Evolutionary conservation across 2,797 vertebrate genomes (phyloP).

Genomic region (Cephalopachus bancanus): DNA sequence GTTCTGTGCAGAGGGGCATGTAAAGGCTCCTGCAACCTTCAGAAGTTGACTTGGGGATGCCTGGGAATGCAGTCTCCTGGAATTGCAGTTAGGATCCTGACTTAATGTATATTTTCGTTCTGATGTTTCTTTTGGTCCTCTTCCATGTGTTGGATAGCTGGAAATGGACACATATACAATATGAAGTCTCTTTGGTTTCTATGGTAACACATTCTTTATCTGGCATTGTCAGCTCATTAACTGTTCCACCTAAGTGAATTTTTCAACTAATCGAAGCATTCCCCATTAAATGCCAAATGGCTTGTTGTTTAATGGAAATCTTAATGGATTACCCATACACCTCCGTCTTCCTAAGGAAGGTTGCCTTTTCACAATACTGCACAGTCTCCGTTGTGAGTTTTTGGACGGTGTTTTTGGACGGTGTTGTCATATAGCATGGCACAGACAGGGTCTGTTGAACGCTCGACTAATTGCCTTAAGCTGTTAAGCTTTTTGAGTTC

Average conservation of each 20-base stretch:
- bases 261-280: slow-evolving; percentile 42
- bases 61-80: slow-evolving; percentile 64
- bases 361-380: background rate
- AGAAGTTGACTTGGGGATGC: slow-evolving; percentile 68
- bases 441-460: background rate
- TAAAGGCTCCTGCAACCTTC: slow-evolving; percentile 42
- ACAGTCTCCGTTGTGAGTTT: background rate
- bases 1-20: slow-evolving; percentile 43
- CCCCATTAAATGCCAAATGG: background rate
- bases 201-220: slow-evolving; percentile 51
- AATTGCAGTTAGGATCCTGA: slow-evolving; percentile 67
- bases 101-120: slow-evolving; percentile 51
- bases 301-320: slow-evolving; percentile 19
- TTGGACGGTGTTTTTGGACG: background rate
- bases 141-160: slow-evolving; percentile 54
- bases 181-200: slow-evolving; percentile 36
- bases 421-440: background rate
- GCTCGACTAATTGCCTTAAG: background rate
- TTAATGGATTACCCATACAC: slow-evolving; percentile 9
- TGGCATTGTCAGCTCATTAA: slow-evolving; percentile 59
- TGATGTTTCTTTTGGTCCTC: slow-evolving; percentile 49
- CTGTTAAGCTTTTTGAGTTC: background rate
- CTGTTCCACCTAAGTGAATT: slow-evolving; percentile 57
- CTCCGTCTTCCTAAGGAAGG: background rate
- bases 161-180: background rate